A percentile compares a stretch with the other conserved stretches of the same genome.
These are phyloP conservation scores for Lepus timidus DNA, from an alignment of 2,113 vertebrate species.

Conservation along the genomic window DNA sequence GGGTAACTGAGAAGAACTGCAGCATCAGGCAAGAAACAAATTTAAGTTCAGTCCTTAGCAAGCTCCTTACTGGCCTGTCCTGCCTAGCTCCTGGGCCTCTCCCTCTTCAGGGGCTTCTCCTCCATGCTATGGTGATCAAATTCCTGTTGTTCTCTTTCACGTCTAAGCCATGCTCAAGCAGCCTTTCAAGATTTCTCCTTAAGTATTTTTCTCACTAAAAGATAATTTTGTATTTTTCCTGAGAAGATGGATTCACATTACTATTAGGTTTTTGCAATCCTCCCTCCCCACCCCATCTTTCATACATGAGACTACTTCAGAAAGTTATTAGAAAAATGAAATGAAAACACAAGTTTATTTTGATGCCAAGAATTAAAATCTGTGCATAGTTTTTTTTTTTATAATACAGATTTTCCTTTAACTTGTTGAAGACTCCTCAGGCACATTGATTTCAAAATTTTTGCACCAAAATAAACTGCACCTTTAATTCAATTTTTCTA, in stretches of 20 bases:
- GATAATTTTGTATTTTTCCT: conserved; percentile 22
- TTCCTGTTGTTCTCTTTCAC: not conserved
- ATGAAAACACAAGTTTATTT: no score
- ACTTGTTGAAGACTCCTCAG: no score
- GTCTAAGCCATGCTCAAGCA: not conserved
- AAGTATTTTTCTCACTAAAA: not conserved
- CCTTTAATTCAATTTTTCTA: no score
- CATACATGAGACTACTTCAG: no score
- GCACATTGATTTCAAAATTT: no score
- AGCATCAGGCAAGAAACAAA: not conserved
- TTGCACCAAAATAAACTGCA: no score
- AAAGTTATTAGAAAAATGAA: no score
- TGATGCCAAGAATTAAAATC: no score
- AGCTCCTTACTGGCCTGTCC: not conserved
- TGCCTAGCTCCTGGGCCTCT: no score
- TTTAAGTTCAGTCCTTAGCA: not conserved
- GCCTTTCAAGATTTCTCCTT: not conserved
- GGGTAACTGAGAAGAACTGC: not conserved
- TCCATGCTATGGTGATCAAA: not conserved
- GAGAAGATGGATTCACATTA: not conserved
- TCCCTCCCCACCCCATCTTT: not conserved
- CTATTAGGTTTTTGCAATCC: not conserved
- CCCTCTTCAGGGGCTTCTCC: not conserved
- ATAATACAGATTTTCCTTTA: no score
- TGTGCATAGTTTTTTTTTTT: no score